Percentiles rank a stretch among this genome's conserved stretches.
Conservation (phyloP, 1,140 invertebrate genomes). For the Nebria ingens region DNA sequence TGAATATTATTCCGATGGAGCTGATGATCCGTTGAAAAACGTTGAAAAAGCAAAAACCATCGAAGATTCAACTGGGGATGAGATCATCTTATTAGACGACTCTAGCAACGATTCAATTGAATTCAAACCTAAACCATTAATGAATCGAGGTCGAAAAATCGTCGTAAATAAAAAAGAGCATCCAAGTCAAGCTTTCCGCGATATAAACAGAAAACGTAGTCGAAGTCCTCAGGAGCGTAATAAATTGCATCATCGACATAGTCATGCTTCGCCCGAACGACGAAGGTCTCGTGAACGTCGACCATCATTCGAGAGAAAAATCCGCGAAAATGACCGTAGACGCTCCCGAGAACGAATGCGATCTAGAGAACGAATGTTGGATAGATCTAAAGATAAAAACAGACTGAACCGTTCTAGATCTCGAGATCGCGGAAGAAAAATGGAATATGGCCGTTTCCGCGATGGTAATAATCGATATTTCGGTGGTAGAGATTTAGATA, state of each 20-base stretch:
- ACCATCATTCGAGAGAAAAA: slow-evolving; percentile 12
- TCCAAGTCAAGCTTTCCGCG: slow-evolving; percentile 23
- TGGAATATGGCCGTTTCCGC: slow-evolving; percentile 27
- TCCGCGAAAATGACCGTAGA: slow-evolving; percentile 12
- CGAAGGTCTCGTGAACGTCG: slow-evolving; percentile 17
- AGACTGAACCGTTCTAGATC: slow-evolving; percentile 27
- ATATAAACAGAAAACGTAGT: slow-evolving; percentile 29
- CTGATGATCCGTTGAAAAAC: slow-evolving; percentile 18
- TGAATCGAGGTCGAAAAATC: slow-evolving; percentile 30
- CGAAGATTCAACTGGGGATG: slow-evolving; percentile 19
- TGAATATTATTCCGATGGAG: slow-evolving; percentile 43
- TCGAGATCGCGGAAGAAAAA: slow-evolving; percentile 29
- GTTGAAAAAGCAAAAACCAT: slow-evolving; percentile 16
- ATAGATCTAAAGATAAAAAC: slow-evolving; percentile 20
- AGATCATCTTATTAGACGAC: slow-evolving; percentile 32
- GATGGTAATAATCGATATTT: slow-evolving; percentile 11
- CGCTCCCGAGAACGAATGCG: slow-evolving; percentile 23
- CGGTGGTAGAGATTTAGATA: slow-evolving; percentile 10
- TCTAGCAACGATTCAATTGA: slow-evolving; percentile 30
- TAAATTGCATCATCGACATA: slow-evolving; percentile 23
- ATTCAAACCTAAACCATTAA: slow-evolving; percentile 31
- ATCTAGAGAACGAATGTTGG: slow-evolving; percentile 25
- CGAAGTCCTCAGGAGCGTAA: slow-evolving; percentile 28
- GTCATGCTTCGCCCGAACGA: slow-evolving; percentile 16
- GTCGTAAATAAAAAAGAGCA: slow-evolving; percentile 27